These are phyloP conservation scores for Notospermus geniculatus DNA, from an alignment of 1,140 invertebrate species.

Conservation along the genomic window DNA sequence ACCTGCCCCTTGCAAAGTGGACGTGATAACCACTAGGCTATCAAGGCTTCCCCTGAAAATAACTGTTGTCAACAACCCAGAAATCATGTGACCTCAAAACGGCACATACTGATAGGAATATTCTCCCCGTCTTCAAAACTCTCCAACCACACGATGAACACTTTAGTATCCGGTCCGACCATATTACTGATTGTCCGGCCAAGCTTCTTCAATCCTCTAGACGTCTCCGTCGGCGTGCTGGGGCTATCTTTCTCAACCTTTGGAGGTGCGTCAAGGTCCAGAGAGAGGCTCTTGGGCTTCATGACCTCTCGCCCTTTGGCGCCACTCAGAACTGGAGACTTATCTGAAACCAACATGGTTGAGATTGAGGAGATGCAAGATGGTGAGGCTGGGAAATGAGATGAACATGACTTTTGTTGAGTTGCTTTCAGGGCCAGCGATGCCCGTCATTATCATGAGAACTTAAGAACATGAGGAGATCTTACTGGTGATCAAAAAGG, in stretches of 20 bases:
- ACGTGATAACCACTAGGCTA: too few relatives aligned
- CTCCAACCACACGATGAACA: conserved; percentile 92
- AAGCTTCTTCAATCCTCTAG: conserved; percentile 1
- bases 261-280: conserved; percentile 33
- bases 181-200: neutral
- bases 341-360: neutral
- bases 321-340: conserved; percentile 2
- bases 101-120: conserved; percentile 75
- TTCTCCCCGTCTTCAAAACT: conserved; percentile 87
- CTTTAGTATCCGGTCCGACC: conserved; percentile 64
- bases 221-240: conserved; percentile 32
- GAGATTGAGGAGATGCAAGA: too few relatives aligned
- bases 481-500: too few relatives aligned
- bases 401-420: too few relatives aligned
- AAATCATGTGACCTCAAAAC: too few relatives aligned
- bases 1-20: too few relatives aligned
- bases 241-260: conserved; percentile 33
- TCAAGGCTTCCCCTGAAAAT: too few relatives aligned
- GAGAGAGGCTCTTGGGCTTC: conserved; percentile 45
- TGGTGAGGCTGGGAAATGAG: too few relatives aligned
- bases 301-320: conserved; percentile 8
- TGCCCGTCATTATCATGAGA: too few relatives aligned
- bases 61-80: too few relatives aligned
- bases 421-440: too few relatives aligned
- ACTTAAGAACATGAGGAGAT: too few relatives aligned